Evolutionary conservation across 2,797 vertebrate genomes (phyloP).

Genomic region (Mionectes olivaceus): DNA sequence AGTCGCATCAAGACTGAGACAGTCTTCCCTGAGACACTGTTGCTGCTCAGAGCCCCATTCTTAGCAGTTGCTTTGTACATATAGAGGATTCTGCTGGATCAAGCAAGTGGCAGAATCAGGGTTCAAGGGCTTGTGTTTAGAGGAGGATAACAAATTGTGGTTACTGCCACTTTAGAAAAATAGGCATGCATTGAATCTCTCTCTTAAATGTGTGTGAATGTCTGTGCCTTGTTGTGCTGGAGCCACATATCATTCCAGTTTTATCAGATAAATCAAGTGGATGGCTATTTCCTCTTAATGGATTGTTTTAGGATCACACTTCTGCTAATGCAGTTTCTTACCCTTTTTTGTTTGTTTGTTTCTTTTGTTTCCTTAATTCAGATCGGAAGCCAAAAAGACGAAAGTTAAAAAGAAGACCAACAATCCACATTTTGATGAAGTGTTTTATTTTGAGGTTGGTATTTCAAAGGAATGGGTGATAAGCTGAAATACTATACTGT

Average conservation of each 20-base stretch:
- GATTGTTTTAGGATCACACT: not conserved
- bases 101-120: not conserved
- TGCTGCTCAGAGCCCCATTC: not conserved
- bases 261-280: not conserved
- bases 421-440: slow-evolving; percentile 98
- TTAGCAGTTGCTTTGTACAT: not conserved
- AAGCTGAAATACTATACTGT: slow-evolving; percentile 34
- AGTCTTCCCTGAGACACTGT: not conserved
- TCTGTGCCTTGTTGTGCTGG: not conserved
- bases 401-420: slow-evolving; percentile 98
- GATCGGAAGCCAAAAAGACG: slow-evolving; percentile 97
- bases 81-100: not conserved
- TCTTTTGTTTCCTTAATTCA: slow-evolving; percentile 62
- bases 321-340: slow-evolving; percentile 6
- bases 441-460: slow-evolving; percentile 98
- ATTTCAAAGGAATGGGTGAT: slow-evolving; percentile 8
- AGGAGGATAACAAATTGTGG: not conserved
- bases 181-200: not conserved
- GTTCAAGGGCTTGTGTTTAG: not conserved
- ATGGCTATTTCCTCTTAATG: not conserved
- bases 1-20: not conserved
- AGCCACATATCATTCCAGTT: not conserved
- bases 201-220: not conserved
- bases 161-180: not conserved
- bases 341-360: not conserved